phyloP scores from a whole-genome alignment of 2,888 invertebrate species.

The Embidobia sp. region DNA sequence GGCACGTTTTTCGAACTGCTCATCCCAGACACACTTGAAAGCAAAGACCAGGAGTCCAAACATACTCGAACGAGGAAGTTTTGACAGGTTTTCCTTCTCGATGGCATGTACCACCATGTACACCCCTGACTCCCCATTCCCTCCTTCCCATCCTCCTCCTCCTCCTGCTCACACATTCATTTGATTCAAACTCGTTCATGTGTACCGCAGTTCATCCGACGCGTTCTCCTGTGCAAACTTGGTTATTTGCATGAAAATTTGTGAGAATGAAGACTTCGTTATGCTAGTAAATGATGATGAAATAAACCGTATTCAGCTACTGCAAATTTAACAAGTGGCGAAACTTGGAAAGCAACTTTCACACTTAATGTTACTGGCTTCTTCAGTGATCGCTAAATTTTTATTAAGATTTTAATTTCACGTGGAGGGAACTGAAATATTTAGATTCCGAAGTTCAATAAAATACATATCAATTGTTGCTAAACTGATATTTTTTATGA shows the following conservation, averaged over 20 bases:
- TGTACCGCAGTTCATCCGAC: conserved; percentile 3
- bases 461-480: too few relatives aligned
- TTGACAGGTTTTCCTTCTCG: conserved; percentile 53
- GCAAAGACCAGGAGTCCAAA: conserved; percentile 44
- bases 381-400: too few relatives aligned
- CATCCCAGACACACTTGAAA: conserved; percentile 26
- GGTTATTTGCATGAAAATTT: conserved; percentile 34
- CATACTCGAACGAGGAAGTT: conserved; percentile 56
- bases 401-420: too few relatives aligned
- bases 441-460: too few relatives aligned
- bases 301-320: too few relatives aligned
- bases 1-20: conserved; percentile 32
- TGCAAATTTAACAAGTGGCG: too few relatives aligned
- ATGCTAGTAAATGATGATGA: background rate
- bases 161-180: background rate
- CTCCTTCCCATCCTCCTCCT: background rate
- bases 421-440: too few relatives aligned
- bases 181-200: background rate
- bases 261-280: background rate
- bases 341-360: too few relatives aligned
- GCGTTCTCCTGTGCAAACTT: conserved; percentile 31
- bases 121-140: too few relatives aligned
- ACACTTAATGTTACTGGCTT: too few relatives aligned
- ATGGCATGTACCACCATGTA: conserved; percentile 20
- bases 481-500: too few relatives aligned